A percentile compares a stretch with the other conserved stretches of the same genome.
phyloP scores from a whole-genome alignment of 2,888 invertebrate genomes.

The Colostygia pectinataria region DNA sequence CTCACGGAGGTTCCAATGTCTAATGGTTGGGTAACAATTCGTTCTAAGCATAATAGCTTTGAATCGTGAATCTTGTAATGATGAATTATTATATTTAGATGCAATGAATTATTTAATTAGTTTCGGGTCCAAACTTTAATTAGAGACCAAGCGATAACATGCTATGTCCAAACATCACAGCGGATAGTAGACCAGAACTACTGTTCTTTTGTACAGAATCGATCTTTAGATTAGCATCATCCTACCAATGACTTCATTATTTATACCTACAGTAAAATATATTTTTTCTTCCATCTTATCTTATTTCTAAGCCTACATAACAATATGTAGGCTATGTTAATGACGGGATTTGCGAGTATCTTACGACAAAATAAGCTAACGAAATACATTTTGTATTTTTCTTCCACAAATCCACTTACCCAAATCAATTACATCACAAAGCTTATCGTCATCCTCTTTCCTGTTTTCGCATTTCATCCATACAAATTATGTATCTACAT shows the following conservation, averaged over 20 bases:
- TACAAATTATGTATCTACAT: constrained; percentile 2
- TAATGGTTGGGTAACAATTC: constrained; percentile 17
- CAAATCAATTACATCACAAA: constrained; percentile 21
- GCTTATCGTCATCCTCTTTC: constrained; percentile 20
- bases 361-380: constrained; percentile 9
- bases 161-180: no score
- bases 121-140: no score
- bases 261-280: neutral
- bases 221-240: no score
- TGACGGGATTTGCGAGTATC: constrained; percentile 9
- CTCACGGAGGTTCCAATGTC: constrained; percentile 20
- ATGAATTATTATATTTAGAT: neutral
- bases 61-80: constrained; percentile 3
- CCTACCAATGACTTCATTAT: neutral
- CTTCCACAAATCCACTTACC: constrained; percentile 21
- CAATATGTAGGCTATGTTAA: constrained; percentile 10
- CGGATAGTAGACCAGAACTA: no score
- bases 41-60: constrained; percentile 11
- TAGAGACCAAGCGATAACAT: no score
- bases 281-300: neutral
- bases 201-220: no score
- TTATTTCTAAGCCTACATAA: neutral
- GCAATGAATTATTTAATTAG: no score
- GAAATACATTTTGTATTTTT: constrained; percentile 12
- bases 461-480: constrained; percentile 17